phyloP scores from a whole-genome alignment of 2,113 vertebrate species.

The Budorcas taxicolor region DNA sequence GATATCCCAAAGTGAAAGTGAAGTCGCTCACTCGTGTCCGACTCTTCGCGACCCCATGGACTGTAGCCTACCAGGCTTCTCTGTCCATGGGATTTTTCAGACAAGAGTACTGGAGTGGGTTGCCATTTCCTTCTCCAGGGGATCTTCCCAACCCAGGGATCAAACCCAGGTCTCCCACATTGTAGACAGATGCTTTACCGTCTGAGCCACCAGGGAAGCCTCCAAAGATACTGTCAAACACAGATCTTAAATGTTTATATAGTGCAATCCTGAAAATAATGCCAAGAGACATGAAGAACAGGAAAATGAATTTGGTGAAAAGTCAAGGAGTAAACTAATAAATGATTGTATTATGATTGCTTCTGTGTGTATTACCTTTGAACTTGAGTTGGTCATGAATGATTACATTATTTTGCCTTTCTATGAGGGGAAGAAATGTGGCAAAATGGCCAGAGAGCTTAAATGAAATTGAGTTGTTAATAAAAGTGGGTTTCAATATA shows the following conservation, averaged over 20 bases:
- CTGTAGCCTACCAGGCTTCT: too few species aligned
- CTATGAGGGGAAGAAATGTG: neutral
- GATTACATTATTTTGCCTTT: neutral
- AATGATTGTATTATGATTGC: neutral
- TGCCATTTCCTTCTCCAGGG: too few species aligned
- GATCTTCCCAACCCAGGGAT: too few species aligned
- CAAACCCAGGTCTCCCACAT: too few species aligned
- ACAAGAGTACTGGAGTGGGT: too few species aligned
- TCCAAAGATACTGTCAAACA: neutral
- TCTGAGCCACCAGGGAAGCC: too few species aligned
- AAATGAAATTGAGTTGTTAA: neutral
- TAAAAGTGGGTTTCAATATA: neutral
- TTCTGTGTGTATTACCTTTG: neutral
- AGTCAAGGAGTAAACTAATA: neutral
- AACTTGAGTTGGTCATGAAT: neutral
- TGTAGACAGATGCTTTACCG: too few species aligned
- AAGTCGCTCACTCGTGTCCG: fast-evolving
- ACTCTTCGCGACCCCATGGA: fast-evolving
- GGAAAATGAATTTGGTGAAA: neutral
- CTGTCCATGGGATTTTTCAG: too few species aligned
- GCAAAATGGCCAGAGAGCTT: neutral
- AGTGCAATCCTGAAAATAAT: neutral
- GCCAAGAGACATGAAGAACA: neutral
- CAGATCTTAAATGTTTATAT: neutral
- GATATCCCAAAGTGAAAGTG: neutral